These are phyloP conservation scores for Macrotrachela quadricornifera DNA, from an alignment of 1,140 invertebrate genomes.

Conservation along the genomic window DNA sequence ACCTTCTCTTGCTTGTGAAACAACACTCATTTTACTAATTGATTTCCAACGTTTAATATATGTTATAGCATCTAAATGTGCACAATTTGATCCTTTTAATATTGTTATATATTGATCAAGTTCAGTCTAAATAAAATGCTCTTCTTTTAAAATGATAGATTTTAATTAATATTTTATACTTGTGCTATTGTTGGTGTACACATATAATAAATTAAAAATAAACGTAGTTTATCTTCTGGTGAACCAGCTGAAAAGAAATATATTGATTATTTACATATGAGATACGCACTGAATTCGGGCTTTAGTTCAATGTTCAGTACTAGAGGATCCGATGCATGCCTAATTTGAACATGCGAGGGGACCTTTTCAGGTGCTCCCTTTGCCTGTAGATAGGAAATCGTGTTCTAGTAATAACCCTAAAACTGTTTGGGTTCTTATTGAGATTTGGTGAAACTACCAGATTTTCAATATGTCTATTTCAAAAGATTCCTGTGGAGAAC, in stretches of 20 bases:
- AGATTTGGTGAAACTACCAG: no score
- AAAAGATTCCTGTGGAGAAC: no score
- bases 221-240: conserved; percentile 70
- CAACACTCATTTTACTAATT: conserved; percentile 4
- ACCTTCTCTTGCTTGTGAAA: conserved; percentile 45
- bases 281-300: no score
- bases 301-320: no score
- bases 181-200: conserved; percentile 58
- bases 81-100: conserved; percentile 32
- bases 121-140: conserved; percentile 33
- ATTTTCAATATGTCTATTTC: no score
- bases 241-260: conserved; percentile 26
- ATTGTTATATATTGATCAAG: conserved; percentile 56
- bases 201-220: conserved; percentile 79
- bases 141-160: background rate
- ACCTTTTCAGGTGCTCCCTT: no score
- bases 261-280: background rate
- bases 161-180: conserved; percentile 17
- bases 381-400: no score
- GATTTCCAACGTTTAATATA: conserved; percentile 7
- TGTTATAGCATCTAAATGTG: background rate
- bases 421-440: no score
- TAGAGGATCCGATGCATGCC: no score
- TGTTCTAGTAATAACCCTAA: no score
- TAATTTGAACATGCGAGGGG: no score